Evolutionary conservation across 2,888 invertebrate species (phyloP).

Genomic region (Drosophila limbata): DNA sequence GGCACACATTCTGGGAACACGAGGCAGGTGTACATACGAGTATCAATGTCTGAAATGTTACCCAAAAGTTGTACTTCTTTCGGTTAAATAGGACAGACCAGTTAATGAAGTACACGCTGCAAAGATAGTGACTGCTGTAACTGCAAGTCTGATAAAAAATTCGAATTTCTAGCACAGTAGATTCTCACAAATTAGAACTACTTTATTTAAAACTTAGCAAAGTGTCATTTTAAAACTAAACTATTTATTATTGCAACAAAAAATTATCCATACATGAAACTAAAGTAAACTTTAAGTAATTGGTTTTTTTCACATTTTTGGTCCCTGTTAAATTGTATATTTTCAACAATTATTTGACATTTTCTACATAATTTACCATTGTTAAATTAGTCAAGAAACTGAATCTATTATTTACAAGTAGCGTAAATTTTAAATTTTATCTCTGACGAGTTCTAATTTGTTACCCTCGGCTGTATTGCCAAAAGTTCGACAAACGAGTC

Average conservation of each 20-base stretch:
- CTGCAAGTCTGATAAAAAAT: conserved; percentile 6
- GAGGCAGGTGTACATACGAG: conserved; percentile 4
- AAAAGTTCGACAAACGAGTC: background rate
- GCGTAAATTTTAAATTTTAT: background rate
- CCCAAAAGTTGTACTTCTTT: background rate
- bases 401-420: background rate
- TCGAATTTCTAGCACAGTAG: background rate
- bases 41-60: conserved; percentile 2
- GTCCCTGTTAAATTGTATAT: background rate
- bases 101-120: background rate
- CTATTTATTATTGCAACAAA: background rate
- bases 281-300: background rate
- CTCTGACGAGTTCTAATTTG: background rate
- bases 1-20: conserved; percentile 7
- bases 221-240: background rate
- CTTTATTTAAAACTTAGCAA: background rate
- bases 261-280: background rate
- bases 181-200: background rate
- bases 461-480: conserved; percentile 5
- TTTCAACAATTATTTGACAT: background rate
- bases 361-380: background rate
- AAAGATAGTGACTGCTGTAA: background rate
- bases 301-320: background rate
- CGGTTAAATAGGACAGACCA: background rate
- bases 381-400: background rate